phyloP scores from a whole-genome alignment of 2,888 invertebrate species.

The Heliconius erato region DNA sequence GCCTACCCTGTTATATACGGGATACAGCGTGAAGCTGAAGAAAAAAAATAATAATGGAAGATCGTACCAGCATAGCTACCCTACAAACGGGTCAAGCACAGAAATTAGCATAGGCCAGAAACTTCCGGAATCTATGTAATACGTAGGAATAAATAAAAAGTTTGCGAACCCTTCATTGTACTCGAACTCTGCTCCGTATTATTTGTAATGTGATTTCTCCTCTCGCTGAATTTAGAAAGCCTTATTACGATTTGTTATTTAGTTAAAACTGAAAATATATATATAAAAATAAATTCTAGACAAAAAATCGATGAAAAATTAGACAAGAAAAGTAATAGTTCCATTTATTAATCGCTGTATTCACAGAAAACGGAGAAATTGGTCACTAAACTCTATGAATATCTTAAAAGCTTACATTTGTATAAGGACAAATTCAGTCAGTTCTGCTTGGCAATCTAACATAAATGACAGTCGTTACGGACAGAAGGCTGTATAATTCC shows the following conservation, averaged over 20 bases:
- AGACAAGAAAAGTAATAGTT: not conserved
- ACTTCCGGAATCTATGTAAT: conserved; percentile 39
- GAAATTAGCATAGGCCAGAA: conserved; percentile 46
- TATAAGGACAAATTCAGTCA: not conserved
- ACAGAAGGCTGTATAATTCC: conserved; percentile 4
- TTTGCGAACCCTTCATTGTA: conserved; percentile 38
- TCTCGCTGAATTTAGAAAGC: conserved; percentile 22
- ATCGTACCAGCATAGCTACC: not conserved
- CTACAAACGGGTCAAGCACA: conserved; percentile 38
- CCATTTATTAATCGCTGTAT: not conserved
- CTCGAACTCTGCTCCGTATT: conserved; percentile 1
- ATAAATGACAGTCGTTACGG: conserved; percentile 8
- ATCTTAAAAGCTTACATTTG: not conserved
- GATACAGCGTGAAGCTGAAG: no score
- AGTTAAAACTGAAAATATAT: not conserved
- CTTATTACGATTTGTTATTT: conserved; percentile 12
- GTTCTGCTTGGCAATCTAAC: not conserved
- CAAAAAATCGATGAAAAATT: no score
- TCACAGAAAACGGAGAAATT: not conserved
- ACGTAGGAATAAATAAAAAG: conserved; percentile 44
- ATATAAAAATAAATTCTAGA: no score
- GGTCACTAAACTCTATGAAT: not conserved
- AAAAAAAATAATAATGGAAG: no score
- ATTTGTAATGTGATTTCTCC: conserved; percentile 33
- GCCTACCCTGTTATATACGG: no score